Base-by-base conservation (phyloP, 1,140 invertebrate species). In the Daktulosphaira vitifoliae region DNA sequence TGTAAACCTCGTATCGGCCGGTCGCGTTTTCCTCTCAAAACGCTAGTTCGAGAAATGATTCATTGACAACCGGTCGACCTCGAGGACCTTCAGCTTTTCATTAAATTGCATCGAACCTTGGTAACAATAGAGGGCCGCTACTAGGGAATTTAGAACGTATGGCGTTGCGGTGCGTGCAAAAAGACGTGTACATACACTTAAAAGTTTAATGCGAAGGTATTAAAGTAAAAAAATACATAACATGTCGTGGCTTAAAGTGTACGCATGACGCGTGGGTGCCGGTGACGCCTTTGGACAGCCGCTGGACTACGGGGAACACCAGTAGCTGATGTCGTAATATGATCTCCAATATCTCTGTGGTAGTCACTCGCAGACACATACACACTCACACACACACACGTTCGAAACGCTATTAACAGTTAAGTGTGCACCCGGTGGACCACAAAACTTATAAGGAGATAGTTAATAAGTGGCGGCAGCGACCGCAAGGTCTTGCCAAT, bases 41-140 rank as follows among this genome's bases (percentile, higher is more conserved):
- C 18, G 38, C 22, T 15, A 1, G 37, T 25, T 9, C 29, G 29
- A 37, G 33, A 48, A 46, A 46, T 62, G 56, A 62, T 62, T 62
- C 42, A 62, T 62, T 48, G 56, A 62, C 56, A 62, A 62, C 56
- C 42, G 25, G 56, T 62, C 44, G 56, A 62, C 56, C 42, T 46
- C 42, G 9, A 25, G 26, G 56, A 62, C 56, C 56, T 62, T 62
- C 39, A 62, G 46, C 56, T 62, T 62, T 62, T 62, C 56, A 62
- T 33, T 62, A 62, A 62, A 62, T 48, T 25, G 9, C 16, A 48
- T 25, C 42, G 25, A 48, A 48, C 56, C 56, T 62, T 62, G 56
- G 56, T 25, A 62, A 62, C 56, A 62, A 48, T 33, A 62, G 37
- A 20, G n/a, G 11, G 11, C 29, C 22, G 18, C 16, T 2, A 44